Base-by-base conservation (phyloP, 2,888 invertebrate genomes). In the Hermodice carunculata region DNA sequence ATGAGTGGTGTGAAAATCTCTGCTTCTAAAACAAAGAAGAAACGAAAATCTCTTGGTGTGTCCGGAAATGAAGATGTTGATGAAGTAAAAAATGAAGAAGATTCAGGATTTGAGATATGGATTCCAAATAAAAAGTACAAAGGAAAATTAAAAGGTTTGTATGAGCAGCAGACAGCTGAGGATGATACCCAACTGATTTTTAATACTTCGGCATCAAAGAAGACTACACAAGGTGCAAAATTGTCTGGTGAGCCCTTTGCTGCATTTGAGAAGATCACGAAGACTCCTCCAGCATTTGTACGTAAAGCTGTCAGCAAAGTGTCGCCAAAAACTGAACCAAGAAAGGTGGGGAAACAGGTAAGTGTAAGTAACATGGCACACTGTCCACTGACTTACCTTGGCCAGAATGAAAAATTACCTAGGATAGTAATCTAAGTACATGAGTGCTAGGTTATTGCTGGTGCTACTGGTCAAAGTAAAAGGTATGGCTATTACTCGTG, bases 261-360 rank as follows among this genome's bases (percentile, higher is more conserved):
- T 4, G 49, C 63, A 28, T 77, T 79, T 75, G 75, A 77, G 32
- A 64, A 56, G 8, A 29, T 61, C 0, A 32, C 63, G 2, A 72
- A 70, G 43, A 62, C 75, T 1, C 76, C 77, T n/a, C 63, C 67
- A 32, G 77, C 76, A 17, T 78, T 75, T 70, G 73, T 78, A 8
- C 69, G 65, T 58, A 74, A 73, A 53, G 64, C 76, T 2, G 24
- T 73, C 22, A 24, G 17, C 40, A 63, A 63, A 29, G 28, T 42
- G 42, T 29, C 52, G 1, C 51, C 52, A 1, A 60, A 60, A 22
- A 22, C 56, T 17, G 42, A 56, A 42, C 61, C 51, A n/a, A 37
- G 32, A 31, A 52, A 61, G 32, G 19, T 22, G 5, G 31, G 5
- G 28, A 49, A 46, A 29, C 6, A 44, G 57, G 57, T 57, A 37